A percentile compares a stretch with the other conserved stretches of the same genome.
phyloP scores from a whole-genome alignment of 1,140 invertebrate species.

The Oreohelix idahoensis region DNA sequence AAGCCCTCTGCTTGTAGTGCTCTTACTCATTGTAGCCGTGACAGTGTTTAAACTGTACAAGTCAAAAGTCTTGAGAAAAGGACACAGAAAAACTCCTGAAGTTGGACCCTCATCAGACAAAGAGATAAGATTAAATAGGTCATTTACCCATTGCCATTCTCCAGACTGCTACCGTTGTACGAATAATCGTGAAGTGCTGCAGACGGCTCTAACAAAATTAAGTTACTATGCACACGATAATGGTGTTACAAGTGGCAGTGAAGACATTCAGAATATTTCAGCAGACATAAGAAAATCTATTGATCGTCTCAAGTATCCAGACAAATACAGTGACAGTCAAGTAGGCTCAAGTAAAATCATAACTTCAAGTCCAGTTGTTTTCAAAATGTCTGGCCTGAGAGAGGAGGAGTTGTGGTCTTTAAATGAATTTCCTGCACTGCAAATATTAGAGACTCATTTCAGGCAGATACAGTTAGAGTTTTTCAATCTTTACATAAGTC shows the following conservation, averaged over 20 bases:
- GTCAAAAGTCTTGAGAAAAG: background rate
- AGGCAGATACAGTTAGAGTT: conserved; percentile 28
- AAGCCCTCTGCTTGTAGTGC: background rate
- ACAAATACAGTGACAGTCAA: background rate
- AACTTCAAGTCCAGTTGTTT: conserved; percentile 15
- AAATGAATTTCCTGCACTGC: conserved; percentile 25
- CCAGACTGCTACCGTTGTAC: conserved; percentile 20
- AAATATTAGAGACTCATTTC: background rate
- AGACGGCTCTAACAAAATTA: conserved; percentile 13
- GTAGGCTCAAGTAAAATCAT: background rate
- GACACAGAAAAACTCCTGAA: background rate
- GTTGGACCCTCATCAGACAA: background rate
- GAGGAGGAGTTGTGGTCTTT: conserved; percentile 15
- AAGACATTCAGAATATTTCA: background rate
- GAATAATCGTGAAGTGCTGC: background rate
- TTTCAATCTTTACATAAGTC: conserved; percentile 18
- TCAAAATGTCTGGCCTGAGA: conserved; percentile 25
- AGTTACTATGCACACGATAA: conserved; percentile 13
- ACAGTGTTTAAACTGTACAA: background rate
- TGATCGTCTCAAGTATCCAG: background rate
- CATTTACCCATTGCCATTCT: background rate
- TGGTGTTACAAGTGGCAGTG: background rate
- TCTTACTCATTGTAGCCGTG: background rate
- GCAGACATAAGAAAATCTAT: conserved; percentile 18
- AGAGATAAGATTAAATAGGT: background rate